Evolutionary conservation across 2,888 invertebrate species (phyloP).

Genomic region (Drosophila demipolita): DNA sequence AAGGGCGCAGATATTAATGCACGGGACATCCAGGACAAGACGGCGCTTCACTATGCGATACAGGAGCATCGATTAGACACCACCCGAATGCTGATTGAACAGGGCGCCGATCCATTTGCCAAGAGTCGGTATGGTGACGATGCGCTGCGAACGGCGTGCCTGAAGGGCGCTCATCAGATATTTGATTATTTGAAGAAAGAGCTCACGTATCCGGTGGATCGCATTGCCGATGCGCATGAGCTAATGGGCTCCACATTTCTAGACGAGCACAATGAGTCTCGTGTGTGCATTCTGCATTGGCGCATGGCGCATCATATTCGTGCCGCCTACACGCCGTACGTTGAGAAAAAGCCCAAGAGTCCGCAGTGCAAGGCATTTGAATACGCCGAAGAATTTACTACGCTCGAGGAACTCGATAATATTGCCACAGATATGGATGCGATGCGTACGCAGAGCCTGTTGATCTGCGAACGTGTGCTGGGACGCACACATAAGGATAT

Average conservation of each 20-base stretch:
- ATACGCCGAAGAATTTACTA: constrained; percentile 90
- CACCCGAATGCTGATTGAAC: constrained; percentile 91
- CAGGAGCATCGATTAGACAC: constrained; percentile 93
- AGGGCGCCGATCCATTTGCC: constrained; percentile 92
- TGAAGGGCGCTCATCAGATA: constrained; percentile 91
- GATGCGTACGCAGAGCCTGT: constrained; percentile 93
- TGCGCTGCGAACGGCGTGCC: constrained; percentile 93
- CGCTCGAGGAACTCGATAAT: constrained; percentile 89
- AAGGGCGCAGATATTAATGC: constrained; percentile 94
- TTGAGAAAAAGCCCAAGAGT: constrained; percentile 83
- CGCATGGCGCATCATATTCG: constrained; percentile 90
- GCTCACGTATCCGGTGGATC: constrained; percentile 88
- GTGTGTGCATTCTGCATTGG: constrained; percentile 91
- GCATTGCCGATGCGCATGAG: constrained; percentile 94
- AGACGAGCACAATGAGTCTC: constrained; percentile 93
- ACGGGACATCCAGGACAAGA: constrained; percentile 94
- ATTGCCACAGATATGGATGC: constrained; percentile 92
- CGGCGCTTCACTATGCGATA: constrained; percentile 97
- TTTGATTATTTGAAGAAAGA: constrained; percentile 89
- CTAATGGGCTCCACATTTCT: constrained; percentile 93
- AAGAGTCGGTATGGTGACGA: constrained; percentile 94
- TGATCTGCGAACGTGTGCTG: constrained; percentile 94
- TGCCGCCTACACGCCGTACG: constrained; percentile 82
- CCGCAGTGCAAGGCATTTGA: constrained; percentile 88
- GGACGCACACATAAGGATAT: constrained; percentile 95